Conservation (phyloP, 23 tunicate genomes). For the Trididemnum nubilum region DNA sequence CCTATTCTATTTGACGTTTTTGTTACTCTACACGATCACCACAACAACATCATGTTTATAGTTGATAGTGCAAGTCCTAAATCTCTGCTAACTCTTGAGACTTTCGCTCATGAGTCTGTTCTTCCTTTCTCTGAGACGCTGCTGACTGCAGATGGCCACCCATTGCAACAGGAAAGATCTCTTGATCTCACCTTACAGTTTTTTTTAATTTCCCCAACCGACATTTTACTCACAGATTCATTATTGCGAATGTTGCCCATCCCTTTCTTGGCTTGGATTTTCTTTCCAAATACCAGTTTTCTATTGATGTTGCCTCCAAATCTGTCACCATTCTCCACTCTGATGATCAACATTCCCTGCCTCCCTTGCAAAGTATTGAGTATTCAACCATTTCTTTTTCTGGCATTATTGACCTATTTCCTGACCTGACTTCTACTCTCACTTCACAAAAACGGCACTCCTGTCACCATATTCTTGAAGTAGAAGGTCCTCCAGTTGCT, state of each 20-base stretch:
- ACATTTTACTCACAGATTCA: neutral
- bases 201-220: neutral
- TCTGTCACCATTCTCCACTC: neutral
- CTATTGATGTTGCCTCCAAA: neutral
- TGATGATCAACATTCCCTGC: neutral
- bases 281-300: neutral
- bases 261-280: slow-evolving; percentile 26
- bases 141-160: slow-evolving; percentile 11
- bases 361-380: neutral
- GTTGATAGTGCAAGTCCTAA: slow-evolving; percentile 16
- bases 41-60: slow-evolving; percentile 5
- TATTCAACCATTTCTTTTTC: neutral
- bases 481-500: slow-evolving; percentile 17
- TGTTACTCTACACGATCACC: neutral
- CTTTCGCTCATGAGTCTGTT: neutral
- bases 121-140: neutral
- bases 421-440: slow-evolving; percentile 11
- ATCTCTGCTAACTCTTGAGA: slow-evolving; percentile 13
- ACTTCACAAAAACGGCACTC: neutral
- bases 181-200: neutral
- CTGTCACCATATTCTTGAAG: slow-evolving; percentile 17
- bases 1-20: neutral
- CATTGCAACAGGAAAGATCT: neutral
- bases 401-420: slow-evolving; percentile 7
- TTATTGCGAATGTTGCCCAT: neutral